Evolutionary conservation across 2,888 invertebrate genomes (phyloP).

Genomic region (Argyresthia goedartella): DNA sequence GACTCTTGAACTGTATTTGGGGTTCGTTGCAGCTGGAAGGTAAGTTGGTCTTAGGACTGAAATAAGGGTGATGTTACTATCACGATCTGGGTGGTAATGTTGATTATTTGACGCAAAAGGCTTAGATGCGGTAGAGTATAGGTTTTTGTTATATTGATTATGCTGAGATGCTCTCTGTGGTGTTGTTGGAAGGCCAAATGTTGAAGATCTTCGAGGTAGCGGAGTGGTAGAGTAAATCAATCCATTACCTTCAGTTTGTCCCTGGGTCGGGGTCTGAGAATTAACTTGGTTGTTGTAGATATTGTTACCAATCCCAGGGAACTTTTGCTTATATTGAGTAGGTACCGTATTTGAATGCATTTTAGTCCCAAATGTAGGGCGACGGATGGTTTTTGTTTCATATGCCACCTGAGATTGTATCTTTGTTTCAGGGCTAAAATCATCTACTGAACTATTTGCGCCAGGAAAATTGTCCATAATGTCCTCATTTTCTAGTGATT

Average conservation of each 20-base stretch:
- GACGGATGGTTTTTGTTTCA: not conserved
- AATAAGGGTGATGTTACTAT: not conserved
- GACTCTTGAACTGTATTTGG: not conserved
- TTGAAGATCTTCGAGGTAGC: not conserved
- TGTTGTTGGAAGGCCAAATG: not conserved
- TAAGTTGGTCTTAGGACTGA: not conserved
- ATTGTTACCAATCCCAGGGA: too few species aligned
- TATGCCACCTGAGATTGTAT: too few species aligned
- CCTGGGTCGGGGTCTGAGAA: not conserved
- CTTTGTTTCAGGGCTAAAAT: too few species aligned
- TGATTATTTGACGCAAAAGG: conserved; percentile 14
- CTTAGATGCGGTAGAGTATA: conserved; percentile 9
- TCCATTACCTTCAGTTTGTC: not conserved
- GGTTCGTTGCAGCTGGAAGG: not conserved
- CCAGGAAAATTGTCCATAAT: too few species aligned
- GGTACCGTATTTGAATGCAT: too few species aligned
- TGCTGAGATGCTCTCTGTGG: not conserved
- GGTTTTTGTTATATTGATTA: not conserved
- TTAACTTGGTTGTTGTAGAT: not conserved
- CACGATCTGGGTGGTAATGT: not conserved
- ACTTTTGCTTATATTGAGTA: too few species aligned
- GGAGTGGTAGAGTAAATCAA: not conserved
- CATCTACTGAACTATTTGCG: too few species aligned
- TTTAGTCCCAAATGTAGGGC: not conserved
- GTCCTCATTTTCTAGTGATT: too few species aligned